Conservation (phyloP, 2,797 vertebrate species). For the Xenops minutus region DNA sequence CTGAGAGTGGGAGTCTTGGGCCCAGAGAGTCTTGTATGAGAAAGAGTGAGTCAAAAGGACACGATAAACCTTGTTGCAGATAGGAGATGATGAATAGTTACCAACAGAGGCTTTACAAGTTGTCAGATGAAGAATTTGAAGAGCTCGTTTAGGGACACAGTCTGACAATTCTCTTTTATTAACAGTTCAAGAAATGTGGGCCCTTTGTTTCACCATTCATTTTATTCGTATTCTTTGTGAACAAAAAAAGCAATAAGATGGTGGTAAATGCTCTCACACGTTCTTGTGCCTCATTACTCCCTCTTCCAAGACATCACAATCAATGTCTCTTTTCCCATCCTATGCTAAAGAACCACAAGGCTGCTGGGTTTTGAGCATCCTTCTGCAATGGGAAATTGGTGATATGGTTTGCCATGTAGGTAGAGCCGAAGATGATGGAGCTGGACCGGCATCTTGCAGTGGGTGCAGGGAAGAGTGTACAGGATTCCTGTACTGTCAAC, state of each 20-base stretch:
- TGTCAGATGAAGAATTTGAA: neutral
- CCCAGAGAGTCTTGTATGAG: neutral
- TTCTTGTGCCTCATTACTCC: neutral
- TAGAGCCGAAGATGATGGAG: neutral
- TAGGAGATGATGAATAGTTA: neutral
- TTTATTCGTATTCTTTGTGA: neutral
- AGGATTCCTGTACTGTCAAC: neutral
- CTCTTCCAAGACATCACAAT: neutral
- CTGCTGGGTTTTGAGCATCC: neutral
- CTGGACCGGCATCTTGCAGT: neutral
- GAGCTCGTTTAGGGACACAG: neutral
- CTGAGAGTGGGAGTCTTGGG: too few species aligned
- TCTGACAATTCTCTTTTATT: neutral
- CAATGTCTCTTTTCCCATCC: neutral
- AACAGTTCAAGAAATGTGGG: neutral
- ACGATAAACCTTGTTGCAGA: neutral
- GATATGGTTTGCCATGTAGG: accelerated
- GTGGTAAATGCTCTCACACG: accelerated
- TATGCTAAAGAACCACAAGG: neutral
- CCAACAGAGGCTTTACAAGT: neutral
- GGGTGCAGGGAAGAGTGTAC: neutral
- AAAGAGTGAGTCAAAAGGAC: neutral
- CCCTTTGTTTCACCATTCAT: neutral
- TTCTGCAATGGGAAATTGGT: neutral
- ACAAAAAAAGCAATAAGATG: neutral